A percentile compares a stretch with the other conserved stretches of the same genome.
These are phyloP conservation scores for Sebastes goodei DNA, from an alignment of 2,797 vertebrate genomes.

Conservation along the genomic window DNA sequence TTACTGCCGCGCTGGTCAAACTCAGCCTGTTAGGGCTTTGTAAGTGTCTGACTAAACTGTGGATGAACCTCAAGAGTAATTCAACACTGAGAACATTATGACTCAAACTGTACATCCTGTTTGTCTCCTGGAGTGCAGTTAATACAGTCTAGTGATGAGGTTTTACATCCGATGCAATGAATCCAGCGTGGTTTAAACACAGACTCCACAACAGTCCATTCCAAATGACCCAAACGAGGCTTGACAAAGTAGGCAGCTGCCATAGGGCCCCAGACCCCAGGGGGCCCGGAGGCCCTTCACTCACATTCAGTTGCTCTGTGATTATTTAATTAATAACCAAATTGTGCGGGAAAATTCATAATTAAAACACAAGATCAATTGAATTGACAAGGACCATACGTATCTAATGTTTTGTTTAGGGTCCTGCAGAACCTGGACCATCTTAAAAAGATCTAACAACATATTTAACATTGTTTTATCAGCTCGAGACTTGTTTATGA, in stretches of 20 bases:
- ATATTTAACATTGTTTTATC: not conserved
- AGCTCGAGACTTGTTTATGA: not conserved
- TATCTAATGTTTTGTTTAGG: not conserved
- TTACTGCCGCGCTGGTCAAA: conserved; percentile 14
- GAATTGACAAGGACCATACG: not conserved
- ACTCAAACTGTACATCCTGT: no score
- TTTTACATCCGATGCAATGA: not conserved
- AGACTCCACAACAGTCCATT: not conserved
- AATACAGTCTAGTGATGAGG: not conserved
- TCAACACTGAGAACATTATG: not conserved
- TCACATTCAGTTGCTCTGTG: accelerated
- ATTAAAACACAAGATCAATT: not conserved
- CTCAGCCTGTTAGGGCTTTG: not conserved
- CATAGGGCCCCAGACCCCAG: not conserved
- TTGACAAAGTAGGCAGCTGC: not conserved
- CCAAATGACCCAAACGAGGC: not conserved
- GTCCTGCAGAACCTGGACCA: not conserved
- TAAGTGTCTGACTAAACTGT: not conserved
- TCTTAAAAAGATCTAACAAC: not conserved
- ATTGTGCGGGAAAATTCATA: not conserved
- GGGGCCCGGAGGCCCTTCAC: accelerated
- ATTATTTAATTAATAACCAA: not conserved
- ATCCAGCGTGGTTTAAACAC: not conserved
- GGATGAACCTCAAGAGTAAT: not conserved
- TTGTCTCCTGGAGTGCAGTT: not conserved